phyloP scores from a whole-genome alignment of 2,113 vertebrate genomes.

The Perognathus longimembris region DNA sequence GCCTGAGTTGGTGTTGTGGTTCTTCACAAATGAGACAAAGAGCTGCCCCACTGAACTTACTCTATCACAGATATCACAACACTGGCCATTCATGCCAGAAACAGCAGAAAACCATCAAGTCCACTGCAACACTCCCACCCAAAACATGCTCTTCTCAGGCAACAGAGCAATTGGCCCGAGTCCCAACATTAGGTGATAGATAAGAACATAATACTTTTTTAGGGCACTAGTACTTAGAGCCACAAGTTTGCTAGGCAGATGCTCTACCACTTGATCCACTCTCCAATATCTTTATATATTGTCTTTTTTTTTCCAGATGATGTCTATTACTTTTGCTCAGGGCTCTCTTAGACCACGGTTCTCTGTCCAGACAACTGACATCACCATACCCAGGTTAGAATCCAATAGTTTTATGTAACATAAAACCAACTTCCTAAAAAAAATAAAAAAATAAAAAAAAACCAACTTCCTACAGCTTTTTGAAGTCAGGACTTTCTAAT shows the following conservation, averaged over 20 bases:
- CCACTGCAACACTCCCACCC: not conserved
- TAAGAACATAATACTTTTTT: not conserved
- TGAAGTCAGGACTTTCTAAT: not conserved
- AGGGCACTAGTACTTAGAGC: too few relatives aligned
- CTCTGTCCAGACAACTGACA: too few relatives aligned
- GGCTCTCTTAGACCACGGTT: too few relatives aligned
- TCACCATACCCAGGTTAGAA: too few relatives aligned
- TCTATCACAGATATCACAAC: not conserved
- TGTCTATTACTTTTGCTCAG: too few relatives aligned
- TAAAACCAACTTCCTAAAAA: not conserved
- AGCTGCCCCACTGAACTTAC: not conserved
- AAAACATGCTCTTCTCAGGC: not conserved
- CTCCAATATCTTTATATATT: too few relatives aligned
- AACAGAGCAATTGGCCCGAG: not conserved
- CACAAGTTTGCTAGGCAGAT: too few relatives aligned
- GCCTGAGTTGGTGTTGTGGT: not conserved
- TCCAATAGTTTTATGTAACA: not conserved
- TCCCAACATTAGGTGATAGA: not conserved
- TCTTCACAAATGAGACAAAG: not conserved
- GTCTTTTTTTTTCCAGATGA: too few relatives aligned
- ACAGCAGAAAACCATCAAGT: not conserved
- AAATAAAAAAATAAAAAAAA: too few relatives aligned
- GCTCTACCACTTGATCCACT: too few relatives aligned
- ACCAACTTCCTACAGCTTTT: not conserved
- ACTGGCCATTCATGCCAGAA: not conserved